Evolutionary conservation across 2,888 invertebrate genomes (phyloP).

Genomic region (Ophraella communa): DNA sequence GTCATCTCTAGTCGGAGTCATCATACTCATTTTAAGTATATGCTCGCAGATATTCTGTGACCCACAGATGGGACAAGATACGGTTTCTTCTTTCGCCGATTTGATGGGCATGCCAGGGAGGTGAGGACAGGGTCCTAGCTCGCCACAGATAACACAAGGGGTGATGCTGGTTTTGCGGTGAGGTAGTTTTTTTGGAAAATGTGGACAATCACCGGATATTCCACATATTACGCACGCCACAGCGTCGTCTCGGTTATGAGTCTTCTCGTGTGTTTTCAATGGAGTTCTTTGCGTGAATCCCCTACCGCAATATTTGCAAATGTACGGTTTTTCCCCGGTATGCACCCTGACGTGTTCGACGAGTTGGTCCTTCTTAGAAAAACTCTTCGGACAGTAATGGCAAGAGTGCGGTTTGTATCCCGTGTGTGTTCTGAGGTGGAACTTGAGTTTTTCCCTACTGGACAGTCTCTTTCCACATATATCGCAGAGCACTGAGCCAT

Average conservation of each 20-base stretch:
- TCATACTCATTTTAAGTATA: constrained; percentile 30
- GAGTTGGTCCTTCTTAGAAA: constrained; percentile 59
- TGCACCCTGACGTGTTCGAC: constrained; percentile 50
- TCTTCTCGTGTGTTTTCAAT: constrained; percentile 67
- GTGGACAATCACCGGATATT: constrained; percentile 2
- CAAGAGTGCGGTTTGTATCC: constrained; percentile 61
- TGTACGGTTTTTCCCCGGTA: constrained; percentile 56
- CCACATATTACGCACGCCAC: constrained; percentile 58
- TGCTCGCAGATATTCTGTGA: constrained; percentile 26
- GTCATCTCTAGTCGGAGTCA: constrained; percentile 26
- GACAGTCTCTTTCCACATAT: constrained; percentile 64
- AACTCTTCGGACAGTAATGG: constrained; percentile 61
- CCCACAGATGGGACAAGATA: constrained; percentile 25
- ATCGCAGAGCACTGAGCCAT: constrained; percentile 63
- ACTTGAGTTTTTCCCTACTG: constrained; percentile 54
- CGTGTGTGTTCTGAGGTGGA: constrained; percentile 54
- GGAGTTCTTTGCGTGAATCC: constrained; percentile 65
- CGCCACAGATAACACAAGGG: constrained; percentile 20
- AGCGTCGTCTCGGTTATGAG: constrained; percentile 68
- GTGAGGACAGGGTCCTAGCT: constrained; percentile 22
- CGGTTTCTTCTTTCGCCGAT: constrained; percentile 8
- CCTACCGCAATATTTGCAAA: constrained; percentile 52
- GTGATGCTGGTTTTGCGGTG: constrained; percentile 5
- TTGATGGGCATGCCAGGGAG: constrained; percentile 12
- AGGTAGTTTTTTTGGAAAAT: constrained; percentile 4